These are phyloP conservation scores for Donacobius atricapilla DNA, from an alignment of 2,113 vertebrate species.

Conservation along the genomic window DNA sequence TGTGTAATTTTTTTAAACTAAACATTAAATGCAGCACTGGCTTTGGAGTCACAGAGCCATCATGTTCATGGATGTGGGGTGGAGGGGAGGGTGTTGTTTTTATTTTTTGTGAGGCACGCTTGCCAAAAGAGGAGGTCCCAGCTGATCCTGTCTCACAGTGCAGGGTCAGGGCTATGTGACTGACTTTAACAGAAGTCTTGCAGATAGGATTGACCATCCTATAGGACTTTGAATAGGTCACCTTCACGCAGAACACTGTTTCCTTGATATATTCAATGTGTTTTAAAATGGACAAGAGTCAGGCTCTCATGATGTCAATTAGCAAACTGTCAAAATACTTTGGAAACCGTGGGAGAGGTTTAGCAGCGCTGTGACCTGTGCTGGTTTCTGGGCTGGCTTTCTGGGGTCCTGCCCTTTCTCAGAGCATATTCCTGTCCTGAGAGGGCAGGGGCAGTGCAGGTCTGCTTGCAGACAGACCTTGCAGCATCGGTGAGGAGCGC, in stretches of 20 bases:
- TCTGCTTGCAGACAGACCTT: neutral
- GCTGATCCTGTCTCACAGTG: neutral
- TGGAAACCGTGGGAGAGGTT: neutral
- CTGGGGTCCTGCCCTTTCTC: neutral
- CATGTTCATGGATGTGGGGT: neutral
- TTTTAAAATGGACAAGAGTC: neutral
- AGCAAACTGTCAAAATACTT: neutral
- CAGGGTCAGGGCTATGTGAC: neutral
- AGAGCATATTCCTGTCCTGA: neutral
- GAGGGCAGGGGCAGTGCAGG: neutral
- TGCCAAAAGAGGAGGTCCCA: slow-evolving; percentile 44
- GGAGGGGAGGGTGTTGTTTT: neutral
- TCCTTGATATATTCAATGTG: neutral
- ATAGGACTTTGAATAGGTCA: neutral
- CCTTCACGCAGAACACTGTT: neutral
- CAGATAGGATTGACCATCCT: neutral
- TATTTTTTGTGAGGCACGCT: neutral
- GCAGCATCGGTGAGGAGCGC: rapidly evolving
- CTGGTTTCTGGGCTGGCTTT: neutral
- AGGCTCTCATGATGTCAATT: neutral
- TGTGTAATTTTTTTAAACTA: neutral
- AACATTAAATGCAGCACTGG: neutral
- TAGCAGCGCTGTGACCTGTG: neutral
- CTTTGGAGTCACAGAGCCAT: neutral
- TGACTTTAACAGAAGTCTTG: slow-evolving; percentile 37